Conservation (phyloP, 2,888 invertebrate species). For the Phytoseiulus persimilis region DNA sequence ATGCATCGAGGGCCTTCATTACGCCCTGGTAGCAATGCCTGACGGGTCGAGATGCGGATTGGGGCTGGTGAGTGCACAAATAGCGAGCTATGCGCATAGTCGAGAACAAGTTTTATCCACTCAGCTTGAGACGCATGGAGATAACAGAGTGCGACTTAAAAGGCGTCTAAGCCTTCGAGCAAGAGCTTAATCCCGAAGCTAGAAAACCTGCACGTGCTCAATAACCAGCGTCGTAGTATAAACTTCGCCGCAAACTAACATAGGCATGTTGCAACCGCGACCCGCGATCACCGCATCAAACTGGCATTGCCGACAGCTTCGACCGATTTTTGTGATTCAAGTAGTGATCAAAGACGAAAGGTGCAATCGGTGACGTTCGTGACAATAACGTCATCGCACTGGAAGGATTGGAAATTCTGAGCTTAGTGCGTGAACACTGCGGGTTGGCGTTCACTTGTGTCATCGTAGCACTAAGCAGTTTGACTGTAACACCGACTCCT, state of each 20-base stretch:
- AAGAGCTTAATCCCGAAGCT: background rate
- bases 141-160: background rate
- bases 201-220: background rate
- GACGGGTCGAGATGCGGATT: constrained; percentile 18
- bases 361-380: background rate
- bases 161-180: background rate
- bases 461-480: no score
- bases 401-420: background rate
- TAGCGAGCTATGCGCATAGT: background rate
- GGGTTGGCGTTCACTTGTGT: no score
- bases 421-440: background rate
- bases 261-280: background rate
- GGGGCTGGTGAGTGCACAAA: background rate
- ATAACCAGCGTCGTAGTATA: background rate
- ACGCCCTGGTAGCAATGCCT: constrained; percentile 24
- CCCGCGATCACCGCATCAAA: background rate
- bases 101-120: background rate
- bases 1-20: constrained; percentile 25
- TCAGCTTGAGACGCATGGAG: background rate
- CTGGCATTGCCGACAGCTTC: background rate
- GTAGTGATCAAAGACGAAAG: background rate
- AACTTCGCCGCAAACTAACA: background rate
- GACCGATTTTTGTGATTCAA: background rate
- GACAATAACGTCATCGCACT: background rate
- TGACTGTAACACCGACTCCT: background rate